A percentile compares a stretch with the other conserved stretches of the same genome.
Conservation (phyloP, 1,140 invertebrate species). For the Dreissena polymorpha region DNA sequence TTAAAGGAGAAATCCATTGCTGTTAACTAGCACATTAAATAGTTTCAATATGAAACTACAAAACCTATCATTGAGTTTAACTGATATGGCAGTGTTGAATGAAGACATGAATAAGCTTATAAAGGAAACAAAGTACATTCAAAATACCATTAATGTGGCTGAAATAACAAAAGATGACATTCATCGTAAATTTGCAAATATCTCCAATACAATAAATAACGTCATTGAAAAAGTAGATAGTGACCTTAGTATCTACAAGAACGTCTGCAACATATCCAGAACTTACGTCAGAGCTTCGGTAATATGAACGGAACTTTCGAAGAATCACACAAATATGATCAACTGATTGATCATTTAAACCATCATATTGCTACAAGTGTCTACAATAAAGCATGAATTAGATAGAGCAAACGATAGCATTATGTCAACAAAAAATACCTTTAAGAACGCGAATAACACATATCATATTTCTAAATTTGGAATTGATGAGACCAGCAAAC, state of each 20-base stretch:
- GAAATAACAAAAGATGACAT: conserved; percentile 2
- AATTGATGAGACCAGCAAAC: background rate
- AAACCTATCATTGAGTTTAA: too few species aligned
- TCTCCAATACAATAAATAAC: background rate
- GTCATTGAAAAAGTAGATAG: background rate
- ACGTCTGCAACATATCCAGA: background rate
- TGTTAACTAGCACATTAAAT: conserved; percentile 18
- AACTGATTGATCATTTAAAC: background rate
- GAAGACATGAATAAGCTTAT: conserved; percentile 5
- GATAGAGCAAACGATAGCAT: background rate
- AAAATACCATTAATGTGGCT: conserved; percentile 16
- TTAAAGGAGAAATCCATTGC: conserved; percentile 17
- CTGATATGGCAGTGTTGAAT: background rate
- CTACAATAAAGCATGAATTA: too few species aligned
- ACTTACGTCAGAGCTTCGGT: background rate
- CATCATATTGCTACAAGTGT: too few species aligned
- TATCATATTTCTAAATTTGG: conserved; percentile 3
- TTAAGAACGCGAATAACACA: background rate
- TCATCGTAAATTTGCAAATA: too few species aligned
- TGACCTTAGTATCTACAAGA: background rate
- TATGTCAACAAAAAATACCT: background rate
- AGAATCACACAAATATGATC: background rate
- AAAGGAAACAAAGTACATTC: background rate
- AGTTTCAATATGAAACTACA: background rate
- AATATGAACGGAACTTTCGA: conserved; percentile 36